Conservation (phyloP, 2,113 vertebrate genomes). For the Rynchops niger region DNA sequence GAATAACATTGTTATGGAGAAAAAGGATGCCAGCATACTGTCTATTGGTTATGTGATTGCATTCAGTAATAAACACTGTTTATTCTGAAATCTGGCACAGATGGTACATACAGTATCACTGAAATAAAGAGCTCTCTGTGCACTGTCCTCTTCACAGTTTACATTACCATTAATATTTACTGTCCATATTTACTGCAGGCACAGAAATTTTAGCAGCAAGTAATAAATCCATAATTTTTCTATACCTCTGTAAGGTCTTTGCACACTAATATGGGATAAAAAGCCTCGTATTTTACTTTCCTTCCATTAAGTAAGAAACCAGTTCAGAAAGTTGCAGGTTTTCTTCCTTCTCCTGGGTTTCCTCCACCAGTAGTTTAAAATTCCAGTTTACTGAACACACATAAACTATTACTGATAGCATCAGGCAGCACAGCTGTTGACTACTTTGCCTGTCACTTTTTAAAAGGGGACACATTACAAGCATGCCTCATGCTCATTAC, state of each 20-base stretch:
- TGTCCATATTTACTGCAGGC: not conserved
- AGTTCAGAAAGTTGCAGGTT: not conserved
- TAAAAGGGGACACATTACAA: not conserved
- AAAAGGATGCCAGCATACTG: not conserved
- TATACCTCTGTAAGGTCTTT: not conserved
- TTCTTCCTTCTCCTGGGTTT: not conserved
- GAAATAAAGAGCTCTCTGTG: slow-evolving; percentile 9
- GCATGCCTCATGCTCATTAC: not conserved
- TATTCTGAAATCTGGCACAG: not conserved
- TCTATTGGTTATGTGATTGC: not conserved
- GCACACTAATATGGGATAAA: not conserved
- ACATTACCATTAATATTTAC: not conserved
- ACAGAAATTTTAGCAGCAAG: not conserved
- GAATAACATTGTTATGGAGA: not conserved
- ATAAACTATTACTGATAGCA: not conserved
- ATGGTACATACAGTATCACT: not conserved
- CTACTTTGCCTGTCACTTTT: not conserved
- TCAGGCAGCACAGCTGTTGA: not conserved
- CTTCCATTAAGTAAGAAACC: not conserved
- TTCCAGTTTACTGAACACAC: not conserved
- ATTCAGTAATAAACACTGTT: not conserved
- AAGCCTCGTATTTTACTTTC: not conserved
- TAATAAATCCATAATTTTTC: not conserved
- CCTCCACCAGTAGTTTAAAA: not conserved
- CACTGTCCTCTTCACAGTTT: not conserved